Conservation (phyloP, 2,797 vertebrate genomes). For the Xerus rutilus region DNA sequence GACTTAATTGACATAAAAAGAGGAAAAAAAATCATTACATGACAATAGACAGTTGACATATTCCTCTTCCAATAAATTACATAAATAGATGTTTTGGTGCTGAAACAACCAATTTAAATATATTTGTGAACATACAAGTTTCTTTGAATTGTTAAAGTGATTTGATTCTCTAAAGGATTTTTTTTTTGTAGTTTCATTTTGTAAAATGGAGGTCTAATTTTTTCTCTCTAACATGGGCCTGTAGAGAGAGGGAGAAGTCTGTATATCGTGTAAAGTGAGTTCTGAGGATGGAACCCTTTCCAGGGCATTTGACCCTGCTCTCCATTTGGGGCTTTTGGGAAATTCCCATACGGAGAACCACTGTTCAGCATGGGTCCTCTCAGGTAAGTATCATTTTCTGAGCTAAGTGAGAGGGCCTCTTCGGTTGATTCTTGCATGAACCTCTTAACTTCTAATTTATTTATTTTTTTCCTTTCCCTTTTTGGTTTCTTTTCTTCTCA, state of each 20-base stretch:
- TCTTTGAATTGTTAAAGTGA: constrained; percentile 42
- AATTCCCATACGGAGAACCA: not conserved
- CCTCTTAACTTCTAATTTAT: not conserved
- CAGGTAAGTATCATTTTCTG: not conserved
- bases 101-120: not conserved
- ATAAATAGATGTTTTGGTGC: constrained; percentile 7
- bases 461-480: not conserved
- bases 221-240: not conserved
- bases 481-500: constrained; percentile 8
- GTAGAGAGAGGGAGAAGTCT: not conserved
- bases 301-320: not conserved
- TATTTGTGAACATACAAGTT: constrained; percentile 40
- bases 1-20: constrained; percentile 19
- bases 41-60: not conserved
- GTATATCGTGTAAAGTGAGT: not conserved
- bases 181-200: not conserved
- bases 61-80: not conserved
- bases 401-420: not conserved
- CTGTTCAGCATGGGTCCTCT: not conserved
- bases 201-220: constrained; percentile 10
- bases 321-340: not conserved
- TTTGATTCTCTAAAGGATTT: constrained; percentile 19
- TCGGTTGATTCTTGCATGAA: not conserved
- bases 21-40: not conserved
- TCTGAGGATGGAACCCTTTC: too few relatives aligned